Base-by-base conservation (phyloP, 2,113 vertebrate genomes). In the Cynoglossus semilaevis region DNA sequence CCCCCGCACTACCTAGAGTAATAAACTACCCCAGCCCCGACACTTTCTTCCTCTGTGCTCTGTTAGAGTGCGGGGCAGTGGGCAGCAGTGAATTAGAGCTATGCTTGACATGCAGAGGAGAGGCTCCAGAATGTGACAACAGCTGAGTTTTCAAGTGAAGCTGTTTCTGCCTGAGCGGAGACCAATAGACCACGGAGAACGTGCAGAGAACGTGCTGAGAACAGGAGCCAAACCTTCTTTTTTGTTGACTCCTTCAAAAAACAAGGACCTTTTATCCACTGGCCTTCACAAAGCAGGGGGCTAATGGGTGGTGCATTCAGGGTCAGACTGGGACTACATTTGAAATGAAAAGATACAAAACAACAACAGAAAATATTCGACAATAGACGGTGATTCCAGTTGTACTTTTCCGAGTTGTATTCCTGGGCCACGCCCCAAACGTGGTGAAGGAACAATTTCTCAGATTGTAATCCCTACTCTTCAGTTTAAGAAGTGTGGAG, bases 61-160 rank as follows among this genome's bases (percentile, higher is more conserved):
- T 17, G 63, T 57, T 73, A 48, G 50, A 49, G 51, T 63, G 58
- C 47, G 50, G n/a, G 68, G 58, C 73, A 49, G 54, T 19, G 58
- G 67, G 34, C 66, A 47, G 57, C 44, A 85, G 48, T 81, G 82
- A 77, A 84, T 88, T 74, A 84, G 77, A 88, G 84, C 81, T 87
- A 89, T 89, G 85, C 46, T 57, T 81, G 83, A 87, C 83, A 87
- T 80, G 84, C 77, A 79, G 64, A 87, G 85, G 80, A 87, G 81
- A 85, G 85, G 78, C 82, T 79, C 50, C 82, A 87, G 80, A 70
- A 83, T 85, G 79, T 71, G 69, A 76, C 71, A 79, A 87, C 88
- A 89, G 88, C 85, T 89, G 88, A 84, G 78, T 79, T 69, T 74
- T 64, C 70, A 83, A 79, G 78, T 81, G 70, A 76, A 61, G 79